Base-by-base conservation (phyloP, 2,113 vertebrate species). In the Cricetomys ansorgei region DNA sequence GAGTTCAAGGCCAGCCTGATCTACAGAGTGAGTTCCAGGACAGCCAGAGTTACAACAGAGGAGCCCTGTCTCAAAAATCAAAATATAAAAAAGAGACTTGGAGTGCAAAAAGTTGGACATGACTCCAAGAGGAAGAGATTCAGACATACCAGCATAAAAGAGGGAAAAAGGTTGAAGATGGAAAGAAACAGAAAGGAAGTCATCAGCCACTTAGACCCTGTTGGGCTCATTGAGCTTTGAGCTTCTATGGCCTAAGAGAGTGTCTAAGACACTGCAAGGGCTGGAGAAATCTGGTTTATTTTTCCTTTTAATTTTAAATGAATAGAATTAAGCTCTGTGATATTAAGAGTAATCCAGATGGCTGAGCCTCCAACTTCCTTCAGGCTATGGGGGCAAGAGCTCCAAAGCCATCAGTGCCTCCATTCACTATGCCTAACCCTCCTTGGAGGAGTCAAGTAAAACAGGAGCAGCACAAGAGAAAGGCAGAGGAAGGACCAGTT, bases 291-390 rank as follows among this genome's bases (percentile, higher is more conserved):
- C 57, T 23, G n/a, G 31, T 80, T 64, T 50, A n/a, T 40, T 40
- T 9, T 57, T 43, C 43, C 13, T 69, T 69, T 92, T 48, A 27
- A 88, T 86, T 88, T 86, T 81, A 70, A 88, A 85, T 34, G 17
- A 34, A 75, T 45, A 45, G 50, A 95, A 91, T 89, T 85, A 65
- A 96, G 94, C 65, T 92, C 43, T 53, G 7, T 69, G 57, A 17
- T 77, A 84, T 43, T 27, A 45, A 96, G 48, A 89, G 69, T 87
- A 62, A 87, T 83, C 84, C 17, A 13, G 57, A 89, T 53, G 50
- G 86, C 34, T 48, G 48, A 70, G 31, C 75, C 11, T 65, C 88
- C 10, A 87, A 53, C 73, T 84, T 92, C 77, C 62, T 53, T 89
- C 73, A 93, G 88, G 59, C 50, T 50, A 79, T 79, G 37, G 13